Evolutionary conservation across 30 jellyfish, hydroid and myxozoan species (phyloP), one percentile per base, ranked within the genome.

Genomic region (Mastigias papua): DNA sequence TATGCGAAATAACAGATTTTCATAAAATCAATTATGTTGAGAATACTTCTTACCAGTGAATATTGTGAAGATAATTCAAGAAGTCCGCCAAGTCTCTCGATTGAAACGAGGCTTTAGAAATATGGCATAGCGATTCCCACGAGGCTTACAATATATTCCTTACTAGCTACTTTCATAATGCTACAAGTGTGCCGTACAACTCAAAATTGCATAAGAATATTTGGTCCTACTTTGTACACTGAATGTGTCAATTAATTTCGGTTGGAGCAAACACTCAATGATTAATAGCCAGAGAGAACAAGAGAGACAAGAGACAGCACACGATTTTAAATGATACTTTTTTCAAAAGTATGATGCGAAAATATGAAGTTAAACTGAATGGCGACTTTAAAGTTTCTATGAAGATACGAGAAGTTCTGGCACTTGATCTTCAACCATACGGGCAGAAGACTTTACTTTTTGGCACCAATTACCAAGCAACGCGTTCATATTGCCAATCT

Each of bases 391-490:
- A 42, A 42, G 54, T 42, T 15, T 42, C 54, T n/a, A 42, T 42
- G 54, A 42, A 42, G 54, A 42, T 15, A 42, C 54, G 34, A 94
- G 70, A 33, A 94, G 92, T 86, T 94, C 99, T 7, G 99, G 99
- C 11, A 85, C 97, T 37, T 90, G 97, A 63, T 87, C 97, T 85
- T 94, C 99, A 8, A 94, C 97, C 91, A 90, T 63, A 27, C 80
- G 76, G 4, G 90, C 97, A 0, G 99, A 94, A 11, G 90, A 30
- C 54, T 89, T 94, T 23, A 94, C 99, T 90, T 94, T 94, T 46
- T 94, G 96, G 30, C 99, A 67, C 99, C 99, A 94, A 23, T 65
- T 46, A 1, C 97, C 99, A 13, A 94, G 89, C 33, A 88, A 72
- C 1, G 77, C 76, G 6, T 96, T 97, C 86, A 94, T 91, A 29